Conservation (phyloP, 2,113 vertebrate genomes). For the Ahaetulla prasina region DNA sequence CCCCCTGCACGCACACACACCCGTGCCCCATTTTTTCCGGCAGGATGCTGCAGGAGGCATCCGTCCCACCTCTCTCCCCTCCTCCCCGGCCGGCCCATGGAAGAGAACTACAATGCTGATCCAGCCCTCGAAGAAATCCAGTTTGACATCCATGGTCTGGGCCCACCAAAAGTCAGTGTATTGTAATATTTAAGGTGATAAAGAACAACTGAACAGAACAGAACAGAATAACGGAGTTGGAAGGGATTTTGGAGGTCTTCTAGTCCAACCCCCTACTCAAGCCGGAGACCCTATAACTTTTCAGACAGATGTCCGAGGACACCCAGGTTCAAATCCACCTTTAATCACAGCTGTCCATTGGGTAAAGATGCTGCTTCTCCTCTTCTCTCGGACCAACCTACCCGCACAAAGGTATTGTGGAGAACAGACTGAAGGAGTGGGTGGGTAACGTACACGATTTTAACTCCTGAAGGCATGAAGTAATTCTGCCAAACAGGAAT, state of each 20-base stretch:
- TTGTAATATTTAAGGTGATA: background rate
- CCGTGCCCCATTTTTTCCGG: too few species aligned
- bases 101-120: too few species aligned
- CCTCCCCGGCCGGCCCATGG: too few species aligned
- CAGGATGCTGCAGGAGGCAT: too few species aligned
- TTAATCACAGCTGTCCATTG: background rate
- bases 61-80: too few species aligned
- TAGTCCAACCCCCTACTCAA: background rate
- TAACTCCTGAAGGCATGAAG: background rate
- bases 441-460: background rate
- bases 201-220: background rate
- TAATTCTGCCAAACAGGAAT: background rate
- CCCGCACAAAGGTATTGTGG: background rate
- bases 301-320: background rate
- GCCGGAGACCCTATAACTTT: background rate
- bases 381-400: background rate
- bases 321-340: background rate
- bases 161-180: background rate
- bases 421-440: background rate
- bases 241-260: background rate
- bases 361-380: background rate
- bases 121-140: too few species aligned
- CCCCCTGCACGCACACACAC: too few species aligned
- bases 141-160: background rate
- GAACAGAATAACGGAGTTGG: background rate